Evolutionary conservation across 1,140 invertebrate species (phyloP).

Genomic region (Diplogasteroides magnus): DNA sequence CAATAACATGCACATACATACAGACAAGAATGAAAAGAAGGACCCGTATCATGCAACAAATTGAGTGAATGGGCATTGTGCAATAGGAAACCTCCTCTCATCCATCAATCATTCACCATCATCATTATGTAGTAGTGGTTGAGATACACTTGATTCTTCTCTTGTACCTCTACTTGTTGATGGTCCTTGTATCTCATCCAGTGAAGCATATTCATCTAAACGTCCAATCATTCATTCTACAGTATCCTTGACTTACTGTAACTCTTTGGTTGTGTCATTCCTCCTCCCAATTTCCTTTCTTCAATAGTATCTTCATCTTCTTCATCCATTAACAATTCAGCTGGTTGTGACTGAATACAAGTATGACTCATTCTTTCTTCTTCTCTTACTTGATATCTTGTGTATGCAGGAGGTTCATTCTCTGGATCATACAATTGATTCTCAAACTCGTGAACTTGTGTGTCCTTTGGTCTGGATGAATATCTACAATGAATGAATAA

Average conservation of each 20-base stretch:
- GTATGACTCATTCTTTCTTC: slow-evolving; percentile 14
- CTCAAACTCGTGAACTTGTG: slow-evolving; percentile 36
- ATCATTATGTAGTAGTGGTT: slow-evolving; percentile 4
- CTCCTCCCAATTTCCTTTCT: slow-evolving; percentile 14
- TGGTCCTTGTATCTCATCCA: slow-evolving; percentile 22
- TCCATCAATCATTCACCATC: background rate
- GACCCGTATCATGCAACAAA: slow-evolving; percentile 2
- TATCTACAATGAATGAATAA: too few relatives aligned
- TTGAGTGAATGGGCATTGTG: slow-evolving; percentile 1
- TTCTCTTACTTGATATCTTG: background rate
- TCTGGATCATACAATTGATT: slow-evolving; percentile 31
- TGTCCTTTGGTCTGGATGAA: slow-evolving; percentile 20
- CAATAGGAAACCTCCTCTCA: slow-evolving; percentile 2
- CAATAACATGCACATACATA: slow-evolving; percentile 2
- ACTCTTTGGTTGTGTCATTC: background rate
- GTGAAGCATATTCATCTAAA: slow-evolving; percentile 35
- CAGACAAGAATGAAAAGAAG: slow-evolving; percentile 1
- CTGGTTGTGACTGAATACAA: slow-evolving; percentile 11
- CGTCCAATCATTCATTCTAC: background rate
- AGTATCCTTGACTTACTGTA: slow-evolving; percentile 11
- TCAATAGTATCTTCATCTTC: slow-evolving; percentile 17
- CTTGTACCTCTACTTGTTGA: background rate
- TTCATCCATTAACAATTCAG: slow-evolving; percentile 1
- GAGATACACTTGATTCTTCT: background rate
- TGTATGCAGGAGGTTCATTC: background rate